Evolutionary conservation across 2,888 invertebrate genomes (phyloP), one percentile per base, ranked within the genome.

Genomic region (Caenorhabditis sp.): DNA sequence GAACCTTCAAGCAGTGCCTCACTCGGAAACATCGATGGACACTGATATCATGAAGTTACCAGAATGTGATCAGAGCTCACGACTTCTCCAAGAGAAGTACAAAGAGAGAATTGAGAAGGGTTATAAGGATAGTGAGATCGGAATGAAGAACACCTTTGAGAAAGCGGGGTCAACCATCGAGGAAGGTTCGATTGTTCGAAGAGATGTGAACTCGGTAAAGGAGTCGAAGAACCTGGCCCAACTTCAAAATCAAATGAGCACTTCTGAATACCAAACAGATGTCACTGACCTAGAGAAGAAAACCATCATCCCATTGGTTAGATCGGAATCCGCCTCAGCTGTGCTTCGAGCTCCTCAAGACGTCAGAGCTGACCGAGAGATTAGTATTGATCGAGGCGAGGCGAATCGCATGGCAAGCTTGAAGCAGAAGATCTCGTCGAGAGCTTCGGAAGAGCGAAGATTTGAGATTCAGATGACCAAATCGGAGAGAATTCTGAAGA

Each of bases 401-500:
- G 61, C 70, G 7, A 72, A 69, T 31, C 63, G 72, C 49, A 67
- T 67, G 67, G 31, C 67, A 50, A 67, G 61, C 49, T 21, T 72
- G 20, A 53, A 57, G 50, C 67, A 67, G 59, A 59, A 63, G 20
- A 50, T 57, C 12, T 31, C 61, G 54, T 59, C 79, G 1, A 59
- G 77, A 23, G 76, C 67, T 31, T 76, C 78, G 10, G 74, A 81
- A 52, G 80, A 81, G 38, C 50, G 77, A 23, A 62, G 64, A 1
- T 81, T 81, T 65, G 70, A 76, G 38, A 78, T 81, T 53, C 70
- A 81, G 60, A 67, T 76, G 71, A 78, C 74, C 0, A 72, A 75
- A 59, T 76, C 77, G 10, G 77, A 77, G 43, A 72, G 69, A 57
- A 58, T 78, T 31, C 58, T 80, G 63, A 71, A 65, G n/a, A 43